Conservation (phyloP, 2,888 invertebrate species). For the Athripsodes cinereus region DNA sequence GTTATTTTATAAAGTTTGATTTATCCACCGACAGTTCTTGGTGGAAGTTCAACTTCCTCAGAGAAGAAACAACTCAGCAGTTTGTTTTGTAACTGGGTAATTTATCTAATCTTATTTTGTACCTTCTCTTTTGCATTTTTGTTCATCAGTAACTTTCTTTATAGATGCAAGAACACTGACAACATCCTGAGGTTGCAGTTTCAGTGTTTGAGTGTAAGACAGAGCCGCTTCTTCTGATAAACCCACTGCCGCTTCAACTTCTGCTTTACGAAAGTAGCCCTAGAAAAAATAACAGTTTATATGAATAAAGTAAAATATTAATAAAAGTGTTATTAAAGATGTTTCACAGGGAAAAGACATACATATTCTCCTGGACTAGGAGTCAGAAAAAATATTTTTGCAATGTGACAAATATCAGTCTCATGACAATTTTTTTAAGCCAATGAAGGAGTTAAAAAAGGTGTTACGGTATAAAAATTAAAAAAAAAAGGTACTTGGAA, state of each 20-base stretch:
- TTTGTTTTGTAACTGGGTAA: too few relatives aligned
- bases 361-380: not conserved
- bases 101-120: too few relatives aligned
- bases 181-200: constrained; percentile 60
- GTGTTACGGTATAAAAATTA: too few relatives aligned
- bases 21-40: too few relatives aligned
- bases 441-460: too few relatives aligned
- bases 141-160: constrained; percentile 51
- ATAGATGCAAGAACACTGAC: constrained; percentile 55
- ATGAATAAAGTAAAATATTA: not conserved
- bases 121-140: constrained; percentile 58
- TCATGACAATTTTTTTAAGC: too few relatives aligned
- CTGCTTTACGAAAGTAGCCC: constrained; percentile 69
- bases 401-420: too few relatives aligned
- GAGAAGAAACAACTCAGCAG: too few relatives aligned
- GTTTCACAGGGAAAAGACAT: not conserved
- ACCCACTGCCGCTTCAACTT: constrained; percentile 63
- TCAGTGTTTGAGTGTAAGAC: constrained; percentile 62
- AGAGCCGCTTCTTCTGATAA: constrained; percentile 61
- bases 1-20: too few relatives aligned
- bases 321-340: not conserved
- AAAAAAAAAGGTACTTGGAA: too few relatives aligned
- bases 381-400: too few relatives aligned
- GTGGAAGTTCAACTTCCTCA: too few relatives aligned
- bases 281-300: constrained; percentile 31